Evolutionary conservation across 1,140 invertebrate genomes (phyloP).

Genomic region (Brachionus asplanchnoidis): DNA sequence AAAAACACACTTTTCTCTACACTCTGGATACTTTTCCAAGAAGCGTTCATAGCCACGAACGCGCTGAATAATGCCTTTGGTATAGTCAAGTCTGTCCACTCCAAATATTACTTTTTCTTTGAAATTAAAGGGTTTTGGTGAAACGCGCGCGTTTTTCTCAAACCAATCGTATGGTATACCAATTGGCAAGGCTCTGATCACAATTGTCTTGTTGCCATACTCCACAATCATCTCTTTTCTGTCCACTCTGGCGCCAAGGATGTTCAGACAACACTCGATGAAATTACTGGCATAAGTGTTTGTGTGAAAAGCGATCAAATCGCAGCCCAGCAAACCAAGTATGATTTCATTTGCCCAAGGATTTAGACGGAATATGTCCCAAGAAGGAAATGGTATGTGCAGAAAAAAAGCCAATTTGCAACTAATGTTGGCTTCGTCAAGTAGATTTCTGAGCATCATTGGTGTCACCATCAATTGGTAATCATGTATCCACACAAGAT

Average conservation of each 20-base stretch:
- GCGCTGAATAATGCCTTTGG: constrained; percentile 79
- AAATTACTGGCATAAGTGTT: constrained; percentile 85
- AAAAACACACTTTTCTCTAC: constrained; percentile 71
- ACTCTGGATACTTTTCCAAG: constrained; percentile 76
- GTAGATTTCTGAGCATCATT: constrained; percentile 76
- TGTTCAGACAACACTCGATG: constrained; percentile 80
- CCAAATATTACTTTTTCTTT: constrained; percentile 71
- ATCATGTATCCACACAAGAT: constrained; percentile 83
- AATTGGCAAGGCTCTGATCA: constrained; percentile 66
- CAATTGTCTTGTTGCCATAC: constrained; percentile 74
- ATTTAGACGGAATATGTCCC: constrained; percentile 81
- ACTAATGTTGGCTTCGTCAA: constrained; percentile 70
- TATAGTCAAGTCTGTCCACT: constrained; percentile 82
- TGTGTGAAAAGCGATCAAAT: constrained; percentile 85
- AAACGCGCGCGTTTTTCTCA: constrained; percentile 71
- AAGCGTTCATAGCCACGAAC: constrained; percentile 76
- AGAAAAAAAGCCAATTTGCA: constrained; percentile 81
- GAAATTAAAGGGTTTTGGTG: constrained; percentile 60
- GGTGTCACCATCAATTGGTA: constrained; percentile 83
- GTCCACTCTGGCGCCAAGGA: constrained; percentile 78
- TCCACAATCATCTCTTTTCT: constrained; percentile 78
- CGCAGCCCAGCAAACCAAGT: constrained; percentile 72
- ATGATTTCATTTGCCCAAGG: constrained; percentile 84
- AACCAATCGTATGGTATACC: constrained; percentile 77
- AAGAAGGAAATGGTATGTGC: constrained; percentile 84